Conservation (phyloP, 2,888 invertebrate species). For the Siphlonurus alternatus region DNA sequence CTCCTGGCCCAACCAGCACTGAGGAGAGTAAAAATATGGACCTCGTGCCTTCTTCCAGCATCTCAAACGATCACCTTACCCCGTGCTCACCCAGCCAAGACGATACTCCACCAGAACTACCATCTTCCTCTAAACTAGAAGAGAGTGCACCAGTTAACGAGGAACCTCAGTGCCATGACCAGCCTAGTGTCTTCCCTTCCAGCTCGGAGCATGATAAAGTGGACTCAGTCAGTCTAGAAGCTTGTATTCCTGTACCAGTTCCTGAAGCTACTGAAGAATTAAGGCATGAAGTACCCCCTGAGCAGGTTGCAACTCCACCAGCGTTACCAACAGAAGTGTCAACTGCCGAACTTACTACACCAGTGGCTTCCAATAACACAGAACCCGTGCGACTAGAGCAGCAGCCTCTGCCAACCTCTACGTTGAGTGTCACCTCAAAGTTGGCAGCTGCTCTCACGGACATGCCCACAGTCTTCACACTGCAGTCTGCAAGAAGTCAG, state of each 20-base stretch:
- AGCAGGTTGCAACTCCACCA: background rate
- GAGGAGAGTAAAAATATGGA: background rate
- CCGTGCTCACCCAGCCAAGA: background rate
- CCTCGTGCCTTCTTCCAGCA: background rate
- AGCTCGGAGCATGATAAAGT: no score
- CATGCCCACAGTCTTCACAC: slow-evolving; percentile 10
- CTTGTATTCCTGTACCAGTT: background rate
- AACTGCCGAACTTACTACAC: background rate
- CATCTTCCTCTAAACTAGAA: background rate
- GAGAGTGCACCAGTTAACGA: background rate
- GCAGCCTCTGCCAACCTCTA: background rate
- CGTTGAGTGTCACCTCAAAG: background rate
- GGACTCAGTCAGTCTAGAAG: background rate
- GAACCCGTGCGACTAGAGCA: background rate
- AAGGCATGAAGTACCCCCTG: background rate
- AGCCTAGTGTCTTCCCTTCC: background rate
- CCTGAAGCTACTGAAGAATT: background rate
- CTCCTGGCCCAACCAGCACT: background rate
- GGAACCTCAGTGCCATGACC: background rate
- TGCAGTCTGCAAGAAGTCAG: background rate
- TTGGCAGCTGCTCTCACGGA: slow-evolving; percentile 2
- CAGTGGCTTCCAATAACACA: background rate
- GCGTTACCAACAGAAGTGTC: background rate
- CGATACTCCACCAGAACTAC: background rate
- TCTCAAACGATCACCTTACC: background rate